phyloP scores from a whole-genome alignment of 2,113 vertebrate genomes.

The Equus przewalskii region DNA sequence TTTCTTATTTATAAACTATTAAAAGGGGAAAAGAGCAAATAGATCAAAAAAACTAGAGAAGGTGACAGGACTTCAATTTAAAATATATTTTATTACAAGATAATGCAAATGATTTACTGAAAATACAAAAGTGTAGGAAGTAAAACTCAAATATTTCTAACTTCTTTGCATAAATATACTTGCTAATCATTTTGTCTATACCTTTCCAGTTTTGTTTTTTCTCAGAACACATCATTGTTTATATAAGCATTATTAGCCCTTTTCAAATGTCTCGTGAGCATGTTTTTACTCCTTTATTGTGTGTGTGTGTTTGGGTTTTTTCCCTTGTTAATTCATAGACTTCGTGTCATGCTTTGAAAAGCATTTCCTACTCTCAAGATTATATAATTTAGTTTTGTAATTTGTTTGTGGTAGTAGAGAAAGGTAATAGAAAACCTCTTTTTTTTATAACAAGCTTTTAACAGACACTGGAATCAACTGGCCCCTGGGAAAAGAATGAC shows the following conservation, averaged over 20 bases:
- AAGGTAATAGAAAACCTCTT: background rate
- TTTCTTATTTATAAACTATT: constrained; percentile 31
- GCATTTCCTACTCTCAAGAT: background rate
- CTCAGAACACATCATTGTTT: background rate
- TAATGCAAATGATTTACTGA: constrained; percentile 18
- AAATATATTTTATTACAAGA: background rate
- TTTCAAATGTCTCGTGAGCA: background rate
- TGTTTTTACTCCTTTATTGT: background rate
- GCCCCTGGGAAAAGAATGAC: constrained; percentile 51
- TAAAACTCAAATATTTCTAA: constrained; percentile 23
- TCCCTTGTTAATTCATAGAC: background rate
- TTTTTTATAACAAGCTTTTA: background rate
- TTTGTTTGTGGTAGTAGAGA: background rate
- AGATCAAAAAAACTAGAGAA: background rate
- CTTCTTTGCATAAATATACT: background rate
- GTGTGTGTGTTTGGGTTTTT: background rate
- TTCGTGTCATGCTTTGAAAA: background rate
- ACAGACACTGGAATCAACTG: background rate
- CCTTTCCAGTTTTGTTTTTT: background rate
- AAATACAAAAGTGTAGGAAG: background rate
- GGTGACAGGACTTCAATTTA: background rate
- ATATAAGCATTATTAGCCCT: background rate
- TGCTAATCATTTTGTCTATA: background rate
- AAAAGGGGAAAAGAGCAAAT: background rate
- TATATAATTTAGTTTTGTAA: background rate